Evolutionary conservation across 2,888 invertebrate genomes (phyloP), one percentile per base, ranked within the genome.

Genomic region (Catocala nupta): DNA sequence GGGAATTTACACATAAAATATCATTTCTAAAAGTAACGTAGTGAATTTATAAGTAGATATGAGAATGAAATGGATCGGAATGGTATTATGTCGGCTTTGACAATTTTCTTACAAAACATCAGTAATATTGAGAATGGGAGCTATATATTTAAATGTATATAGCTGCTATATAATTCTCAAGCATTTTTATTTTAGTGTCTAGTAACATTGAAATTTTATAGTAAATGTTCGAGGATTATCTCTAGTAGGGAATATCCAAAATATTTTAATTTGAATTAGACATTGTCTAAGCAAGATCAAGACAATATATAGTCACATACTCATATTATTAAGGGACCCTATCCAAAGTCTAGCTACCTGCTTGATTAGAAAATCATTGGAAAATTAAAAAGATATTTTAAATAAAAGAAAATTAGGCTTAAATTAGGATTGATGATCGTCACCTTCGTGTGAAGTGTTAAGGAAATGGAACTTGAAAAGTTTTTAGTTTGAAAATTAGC

Each of bases 381-480:
- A 49, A 25, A 57, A 62, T 49, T n/a, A 4, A 48, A 55, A 56
- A n/a, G 25, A 63, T 64, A 68, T 71, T 68, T 66, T 68, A 55
- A 34, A 49, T 52, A 11, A 58, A 68, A 44, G 47, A 68, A 61
- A 63, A 55, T 70, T 74, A 74, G 69, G 50, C 63, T 62, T 69
- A 55, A 58, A 55, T 62, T 60, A 60, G 43, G 54, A 63, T 56
- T 62, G 65, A 54, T 62, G 60, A 60, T 61, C 13, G 70, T 44
- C 50, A 44, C 34, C 43, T 63, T 50, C 49, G 61, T 47, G 39
- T 42, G 62, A 45, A 60, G 59, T 51, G 58, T 39, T 63, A 66
- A 16, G 61, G 42, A 63, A 70, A 57, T 54, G 57, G 52, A 73
- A 77, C 77, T 77, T 77, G 57, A 71, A 73, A 76, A 70, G 71